These are phyloP conservation scores for Cacoxenus indagator DNA, from an alignment of 2,888 invertebrate genomes.

Conservation along the genomic window DNA sequence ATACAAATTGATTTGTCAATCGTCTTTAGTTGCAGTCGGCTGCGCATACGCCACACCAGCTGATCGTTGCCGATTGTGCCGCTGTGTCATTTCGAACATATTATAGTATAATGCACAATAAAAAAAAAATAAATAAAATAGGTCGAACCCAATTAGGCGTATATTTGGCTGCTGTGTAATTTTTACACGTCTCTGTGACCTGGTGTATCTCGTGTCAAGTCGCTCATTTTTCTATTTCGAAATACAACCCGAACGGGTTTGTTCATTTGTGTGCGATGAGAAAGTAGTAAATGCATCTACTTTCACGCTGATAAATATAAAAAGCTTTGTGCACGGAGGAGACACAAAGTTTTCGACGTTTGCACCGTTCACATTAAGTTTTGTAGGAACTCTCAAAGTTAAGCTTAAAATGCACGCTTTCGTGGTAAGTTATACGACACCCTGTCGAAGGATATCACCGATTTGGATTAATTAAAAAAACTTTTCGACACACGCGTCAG, in stretches of 20 bases:
- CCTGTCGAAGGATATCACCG: background rate
- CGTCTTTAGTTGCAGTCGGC: background rate
- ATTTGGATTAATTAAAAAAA: background rate
- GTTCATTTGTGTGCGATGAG: background rate
- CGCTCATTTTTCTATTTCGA: background rate
- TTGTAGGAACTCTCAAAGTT: conserved; percentile 22
- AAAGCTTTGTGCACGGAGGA: conserved; percentile 23
- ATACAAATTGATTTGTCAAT: background rate
- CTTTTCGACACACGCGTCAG: conserved; percentile 33
- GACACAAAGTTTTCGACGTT: conserved; percentile 33
- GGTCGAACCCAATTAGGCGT: background rate
- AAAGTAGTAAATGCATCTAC: conserved; percentile 13
- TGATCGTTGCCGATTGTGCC: background rate
- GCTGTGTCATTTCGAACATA: background rate
- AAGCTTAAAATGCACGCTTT: conserved; percentile 52
- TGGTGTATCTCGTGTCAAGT: background rate
- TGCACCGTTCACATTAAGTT: conserved; percentile 7
- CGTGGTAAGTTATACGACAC: conserved; percentile 46
- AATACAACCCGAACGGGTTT: conserved; percentile 26
- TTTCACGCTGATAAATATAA: conserved; percentile 32
- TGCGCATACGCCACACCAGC: background rate
- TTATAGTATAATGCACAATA: background rate
- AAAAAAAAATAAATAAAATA: background rate
- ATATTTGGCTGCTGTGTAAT: conserved; percentile 23
- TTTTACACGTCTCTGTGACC: conserved; percentile 4